phyloP scores from a whole-genome alignment of 1,140 invertebrate genomes.

The Sinonovacula constricta region DNA sequence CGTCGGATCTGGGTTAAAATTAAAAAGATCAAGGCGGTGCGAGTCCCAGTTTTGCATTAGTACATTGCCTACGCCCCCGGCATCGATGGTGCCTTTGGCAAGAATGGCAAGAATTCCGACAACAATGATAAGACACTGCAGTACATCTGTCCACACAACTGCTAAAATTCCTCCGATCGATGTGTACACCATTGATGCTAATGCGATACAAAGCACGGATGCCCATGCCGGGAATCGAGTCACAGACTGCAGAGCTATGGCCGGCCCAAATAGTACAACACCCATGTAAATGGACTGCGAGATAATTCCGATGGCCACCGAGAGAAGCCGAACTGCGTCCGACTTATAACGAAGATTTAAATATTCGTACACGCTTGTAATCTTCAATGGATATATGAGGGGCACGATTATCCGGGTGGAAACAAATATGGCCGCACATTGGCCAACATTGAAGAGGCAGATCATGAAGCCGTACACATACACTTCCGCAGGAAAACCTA shows the following conservation, averaged over 20 bases:
- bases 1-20: slow-evolving; percentile 37
- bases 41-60: slow-evolving; percentile 8
- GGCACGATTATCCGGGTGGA: slow-evolving; percentile 64
- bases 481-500: slow-evolving; percentile 51
- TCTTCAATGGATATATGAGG: slow-evolving; percentile 66
- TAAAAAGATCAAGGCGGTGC: slow-evolving; percentile 21
- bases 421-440: slow-evolving; percentile 57
- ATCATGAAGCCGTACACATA: slow-evolving; percentile 45
- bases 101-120: slow-evolving; percentile 87
- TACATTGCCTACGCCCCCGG: slow-evolving; percentile 18
- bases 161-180: slow-evolving; percentile 90
- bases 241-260: slow-evolving; percentile 37
- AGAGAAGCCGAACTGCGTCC: slow-evolving; percentile 17
- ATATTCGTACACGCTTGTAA: slow-evolving; percentile 65
- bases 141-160: slow-evolving; percentile 90
- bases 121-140: slow-evolving; percentile 91
- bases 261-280: slow-evolving; percentile 34
- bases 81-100: slow-evolving; percentile 72
- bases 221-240: slow-evolving; percentile 34
- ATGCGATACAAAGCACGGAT: slow-evolving; percentile 28
- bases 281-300: slow-evolving; percentile 43
- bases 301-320: slow-evolving; percentile 18
- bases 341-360: slow-evolving; percentile 18
- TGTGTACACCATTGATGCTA: slow-evolving; percentile 35
- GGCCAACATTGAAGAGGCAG: slow-evolving; percentile 21